phyloP scores from a whole-genome alignment of 1,140 invertebrate genomes.

The Drosophila arizonae region DNA sequence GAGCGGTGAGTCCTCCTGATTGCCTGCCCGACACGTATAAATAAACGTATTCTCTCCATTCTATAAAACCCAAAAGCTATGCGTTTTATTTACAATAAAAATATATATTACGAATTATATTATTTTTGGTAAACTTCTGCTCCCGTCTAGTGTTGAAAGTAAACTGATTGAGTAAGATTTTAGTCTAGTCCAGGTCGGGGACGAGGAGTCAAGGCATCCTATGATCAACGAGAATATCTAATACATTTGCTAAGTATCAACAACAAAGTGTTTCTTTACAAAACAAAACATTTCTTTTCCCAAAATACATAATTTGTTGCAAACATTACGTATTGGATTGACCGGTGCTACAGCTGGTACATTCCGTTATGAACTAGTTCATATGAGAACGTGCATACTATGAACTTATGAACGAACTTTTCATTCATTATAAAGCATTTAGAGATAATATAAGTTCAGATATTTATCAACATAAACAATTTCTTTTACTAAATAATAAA shows the following conservation, averaged over 20 bases:
- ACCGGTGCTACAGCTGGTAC: neutral
- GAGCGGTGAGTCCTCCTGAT: neutral
- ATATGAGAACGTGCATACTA: neutral
- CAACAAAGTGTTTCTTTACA: neutral
- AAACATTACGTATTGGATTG: neutral
- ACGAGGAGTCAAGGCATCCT: too few species aligned
- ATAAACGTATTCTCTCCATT: conserved; percentile 3
- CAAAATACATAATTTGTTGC: neutral
- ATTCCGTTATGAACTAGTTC: neutral
- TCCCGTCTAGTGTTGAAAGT: neutral
- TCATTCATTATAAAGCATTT: neutral
- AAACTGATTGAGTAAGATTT: neutral
- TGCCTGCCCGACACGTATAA: neutral
- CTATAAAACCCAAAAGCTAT: neutral
- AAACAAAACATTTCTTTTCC: neutral
- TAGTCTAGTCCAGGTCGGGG: too few species aligned
- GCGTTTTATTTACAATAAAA: neutral
- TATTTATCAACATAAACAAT: too few species aligned
- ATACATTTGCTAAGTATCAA: neutral
- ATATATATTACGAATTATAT: too few species aligned
- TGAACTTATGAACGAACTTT: neutral
- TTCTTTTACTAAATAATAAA: too few species aligned
- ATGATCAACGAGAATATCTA: too few species aligned
- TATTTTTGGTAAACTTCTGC: neutral
- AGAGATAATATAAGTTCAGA: too few species aligned